These are phyloP conservation scores for Parthenolecanium corni DNA, from an alignment of 2,888 invertebrate genomes.

Conservation along the genomic window DNA sequence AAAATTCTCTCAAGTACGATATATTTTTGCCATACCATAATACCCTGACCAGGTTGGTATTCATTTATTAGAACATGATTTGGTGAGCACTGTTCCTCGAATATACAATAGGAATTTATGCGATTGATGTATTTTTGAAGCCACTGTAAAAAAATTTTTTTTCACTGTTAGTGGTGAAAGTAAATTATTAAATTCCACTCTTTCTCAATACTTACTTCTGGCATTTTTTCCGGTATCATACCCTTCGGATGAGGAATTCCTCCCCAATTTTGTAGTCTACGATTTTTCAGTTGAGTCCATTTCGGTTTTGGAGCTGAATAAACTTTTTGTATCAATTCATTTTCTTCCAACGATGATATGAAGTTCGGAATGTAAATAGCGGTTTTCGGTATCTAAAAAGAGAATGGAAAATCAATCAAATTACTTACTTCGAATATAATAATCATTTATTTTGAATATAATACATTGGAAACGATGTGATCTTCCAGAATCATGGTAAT, in stretches of 20 bases:
- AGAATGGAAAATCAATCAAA: neutral
- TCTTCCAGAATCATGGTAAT: too few species aligned
- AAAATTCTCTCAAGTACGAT: neutral
- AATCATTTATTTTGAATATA: too few species aligned
- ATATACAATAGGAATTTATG: constrained; percentile 55
- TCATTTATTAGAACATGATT: constrained; percentile 95
- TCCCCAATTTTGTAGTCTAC: constrained; percentile 95
- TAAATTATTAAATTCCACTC: neutral
- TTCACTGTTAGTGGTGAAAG: neutral
- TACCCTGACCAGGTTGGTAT: constrained; percentile 85
- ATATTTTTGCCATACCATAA: constrained; percentile 53
- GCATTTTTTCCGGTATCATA: constrained; percentile 83
- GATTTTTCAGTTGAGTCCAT: constrained; percentile 85
- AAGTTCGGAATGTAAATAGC: constrained; percentile 79
- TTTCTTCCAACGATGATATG: constrained; percentile 61
- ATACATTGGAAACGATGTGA: too few species aligned
- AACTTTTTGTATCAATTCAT: constrained; percentile 57
- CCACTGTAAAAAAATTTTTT: constrained; percentile 48
- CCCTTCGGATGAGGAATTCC: constrained; percentile 87
- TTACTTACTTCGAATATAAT: neutral
- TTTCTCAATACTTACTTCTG: constrained; percentile 40
- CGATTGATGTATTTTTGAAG: constrained; percentile 57
- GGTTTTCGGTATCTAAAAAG: constrained; percentile 46
- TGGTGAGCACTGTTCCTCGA: constrained; percentile 55
- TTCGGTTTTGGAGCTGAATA: constrained; percentile 78